phyloP scores from a whole-genome alignment of 2,888 invertebrate species.

The Bellardia pandia region DNA sequence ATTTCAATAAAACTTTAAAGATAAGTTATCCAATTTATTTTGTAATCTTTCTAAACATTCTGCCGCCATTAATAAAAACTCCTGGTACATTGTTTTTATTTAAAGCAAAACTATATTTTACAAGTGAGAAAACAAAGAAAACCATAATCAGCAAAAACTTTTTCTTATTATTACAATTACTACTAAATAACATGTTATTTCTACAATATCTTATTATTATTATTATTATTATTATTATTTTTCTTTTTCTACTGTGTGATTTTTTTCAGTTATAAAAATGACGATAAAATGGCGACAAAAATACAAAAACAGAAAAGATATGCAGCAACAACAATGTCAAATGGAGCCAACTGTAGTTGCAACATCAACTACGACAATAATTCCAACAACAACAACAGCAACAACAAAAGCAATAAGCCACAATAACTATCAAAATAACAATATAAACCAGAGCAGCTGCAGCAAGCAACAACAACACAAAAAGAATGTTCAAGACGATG shows the following conservation, averaged over 20 bases:
- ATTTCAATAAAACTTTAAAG: too few relatives aligned
- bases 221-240: neutral
- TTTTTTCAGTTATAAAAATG: constrained; percentile 81
- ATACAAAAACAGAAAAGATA: constrained; percentile 81
- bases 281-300: constrained; percentile 83
- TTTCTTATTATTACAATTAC: constrained; percentile 40
- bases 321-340: constrained; percentile 59
- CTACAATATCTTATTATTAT: constrained; percentile 33
- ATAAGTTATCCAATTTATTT: neutral
- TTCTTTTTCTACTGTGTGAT: constrained; percentile 31
- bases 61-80: neutral
- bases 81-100: neutral
- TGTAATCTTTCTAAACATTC: neutral
- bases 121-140: constrained; percentile 1
- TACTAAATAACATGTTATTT: constrained; percentile 59
- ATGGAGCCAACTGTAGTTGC: constrained; percentile 66
- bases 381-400: constrained; percentile 14
- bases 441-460: constrained; percentile 55
- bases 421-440: constrained; percentile 52
- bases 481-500: constrained; percentile 58
- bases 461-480: constrained; percentile 18
- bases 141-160: neutral
- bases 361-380: constrained; percentile 51
- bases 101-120: constrained; percentile 2
- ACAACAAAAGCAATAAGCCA: constrained; percentile 52